These are phyloP conservation scores for Mycteria americana DNA, from an alignment of 2,797 vertebrate genomes.

Conservation along the genomic window DNA sequence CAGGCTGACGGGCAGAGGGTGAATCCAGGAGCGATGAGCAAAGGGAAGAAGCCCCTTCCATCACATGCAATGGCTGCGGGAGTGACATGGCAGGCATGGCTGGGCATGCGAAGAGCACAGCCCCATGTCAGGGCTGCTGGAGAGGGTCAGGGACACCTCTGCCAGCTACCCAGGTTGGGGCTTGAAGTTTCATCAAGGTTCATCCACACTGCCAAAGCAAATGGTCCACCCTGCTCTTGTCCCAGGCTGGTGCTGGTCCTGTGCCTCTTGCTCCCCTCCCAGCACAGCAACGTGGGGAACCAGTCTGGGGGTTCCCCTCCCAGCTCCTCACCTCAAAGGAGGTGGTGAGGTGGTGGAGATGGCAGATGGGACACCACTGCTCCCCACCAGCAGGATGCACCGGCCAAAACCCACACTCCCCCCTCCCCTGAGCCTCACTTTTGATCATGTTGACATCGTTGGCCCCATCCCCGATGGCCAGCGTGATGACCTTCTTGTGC, in stretches of 20 bases:
- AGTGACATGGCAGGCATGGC: fast-evolving
- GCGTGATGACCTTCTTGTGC: constrained; percentile 80
- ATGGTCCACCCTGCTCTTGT: not conserved
- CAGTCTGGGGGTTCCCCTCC: not conserved
- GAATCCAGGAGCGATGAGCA: not conserved
- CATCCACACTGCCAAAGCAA: not conserved
- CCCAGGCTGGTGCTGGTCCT: not conserved
- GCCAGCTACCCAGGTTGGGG: not conserved
- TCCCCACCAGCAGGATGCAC: fast-evolving
- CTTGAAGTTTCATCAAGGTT: not conserved
- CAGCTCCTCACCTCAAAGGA: not conserved
- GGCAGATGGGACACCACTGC: not conserved
- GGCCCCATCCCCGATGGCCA: constrained; percentile 92
- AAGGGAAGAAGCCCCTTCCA: not conserved
- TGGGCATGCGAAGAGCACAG: not conserved
- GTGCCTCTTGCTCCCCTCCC: not conserved
- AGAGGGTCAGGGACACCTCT: not conserved
- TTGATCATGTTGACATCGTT: constrained; percentile 99
- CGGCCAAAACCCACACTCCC: fast-evolving
- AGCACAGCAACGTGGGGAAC: not conserved
- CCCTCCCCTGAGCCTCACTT: constrained; percentile 76
- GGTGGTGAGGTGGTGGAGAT: not conserved
- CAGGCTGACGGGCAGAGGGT: not conserved
- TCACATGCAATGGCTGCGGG: not conserved
- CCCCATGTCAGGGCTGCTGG: not conserved